Percentiles rank a stretch among this genome's conserved stretches.
These are phyloP conservation scores for Poecilia velifera DNA, from an alignment of 2,797 vertebrate species.

Conservation along the genomic window DNA sequence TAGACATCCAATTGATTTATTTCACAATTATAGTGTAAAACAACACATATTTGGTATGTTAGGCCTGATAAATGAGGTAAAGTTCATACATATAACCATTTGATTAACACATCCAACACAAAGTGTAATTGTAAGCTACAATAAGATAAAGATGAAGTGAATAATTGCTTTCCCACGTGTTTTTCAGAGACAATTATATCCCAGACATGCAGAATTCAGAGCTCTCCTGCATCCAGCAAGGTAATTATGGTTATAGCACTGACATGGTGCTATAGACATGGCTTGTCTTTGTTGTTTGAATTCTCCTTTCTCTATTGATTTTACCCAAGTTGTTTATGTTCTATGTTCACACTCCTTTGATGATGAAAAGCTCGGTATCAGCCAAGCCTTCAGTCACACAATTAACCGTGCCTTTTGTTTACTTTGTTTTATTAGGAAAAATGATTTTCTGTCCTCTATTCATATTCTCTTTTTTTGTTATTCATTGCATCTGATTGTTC, in stretches of 20 bases:
- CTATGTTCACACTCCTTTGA: background rate
- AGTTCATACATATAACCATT: background rate
- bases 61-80: background rate
- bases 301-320: background rate
- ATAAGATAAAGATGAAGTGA: background rate
- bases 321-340: background rate
- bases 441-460: background rate
- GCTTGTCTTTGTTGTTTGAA: background rate
- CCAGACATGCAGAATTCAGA: background rate
- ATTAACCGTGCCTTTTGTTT: background rate
- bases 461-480: background rate
- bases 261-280: background rate
- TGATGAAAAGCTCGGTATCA: background rate
- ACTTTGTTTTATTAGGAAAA: background rate
- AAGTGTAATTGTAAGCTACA: background rate
- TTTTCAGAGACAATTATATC: background rate
- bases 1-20: background rate
- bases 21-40: background rate
- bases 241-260: background rate
- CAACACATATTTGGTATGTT: background rate
- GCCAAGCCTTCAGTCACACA: background rate
- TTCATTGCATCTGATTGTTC: background rate
- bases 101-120: background rate
- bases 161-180: background rate
- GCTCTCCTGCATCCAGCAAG: background rate